Conservation (phyloP, 2,797 vertebrate genomes). For the Remorina albescens region DNA sequence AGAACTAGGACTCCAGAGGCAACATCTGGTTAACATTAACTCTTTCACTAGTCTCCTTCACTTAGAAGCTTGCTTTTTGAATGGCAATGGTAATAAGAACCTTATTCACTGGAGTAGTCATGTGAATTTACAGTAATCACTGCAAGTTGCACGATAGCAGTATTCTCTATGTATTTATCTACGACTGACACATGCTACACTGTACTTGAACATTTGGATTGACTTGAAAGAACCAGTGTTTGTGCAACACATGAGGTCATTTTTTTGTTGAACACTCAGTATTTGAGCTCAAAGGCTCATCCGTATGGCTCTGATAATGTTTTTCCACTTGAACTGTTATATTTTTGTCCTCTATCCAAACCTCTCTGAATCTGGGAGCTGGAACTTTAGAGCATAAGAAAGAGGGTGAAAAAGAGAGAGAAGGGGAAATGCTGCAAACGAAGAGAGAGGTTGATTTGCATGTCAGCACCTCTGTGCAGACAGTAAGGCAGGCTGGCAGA, state of each 20-base stretch:
- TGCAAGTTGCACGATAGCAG: slow-evolving; percentile 3
- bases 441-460: slow-evolving; percentile 63
- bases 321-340: slow-evolving; percentile 68
- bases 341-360: slow-evolving; percentile 32
- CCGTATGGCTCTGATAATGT: slow-evolving; percentile 59
- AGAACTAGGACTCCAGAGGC: slow-evolving; percentile 44
- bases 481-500: slow-evolving; percentile 60
- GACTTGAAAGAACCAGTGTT: slow-evolving; percentile 34
- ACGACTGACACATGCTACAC: not conserved
- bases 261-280: slow-evolving; percentile 22
- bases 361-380: slow-evolving; percentile 40
- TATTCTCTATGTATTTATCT: slow-evolving; percentile 26
- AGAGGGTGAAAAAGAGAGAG: slow-evolving; percentile 9
- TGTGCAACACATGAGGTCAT: slow-evolving; percentile 38
- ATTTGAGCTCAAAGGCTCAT: slow-evolving; percentile 51
- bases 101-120: slow-evolving; percentile 5
- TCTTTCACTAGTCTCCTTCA: slow-evolving; percentile 44
- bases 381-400: slow-evolving; percentile 19
- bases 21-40: slow-evolving; percentile 78
- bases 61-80: slow-evolving; percentile 41
- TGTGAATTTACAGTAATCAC: slow-evolving; percentile 27
- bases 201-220: slow-evolving; percentile 28
- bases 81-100: slow-evolving; percentile 27
- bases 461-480: slow-evolving; percentile 77
- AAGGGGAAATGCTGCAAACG: slow-evolving; percentile 2